phyloP scores from a whole-genome alignment of 2,797 vertebrate species.

The Onychomys arenicola region DNA sequence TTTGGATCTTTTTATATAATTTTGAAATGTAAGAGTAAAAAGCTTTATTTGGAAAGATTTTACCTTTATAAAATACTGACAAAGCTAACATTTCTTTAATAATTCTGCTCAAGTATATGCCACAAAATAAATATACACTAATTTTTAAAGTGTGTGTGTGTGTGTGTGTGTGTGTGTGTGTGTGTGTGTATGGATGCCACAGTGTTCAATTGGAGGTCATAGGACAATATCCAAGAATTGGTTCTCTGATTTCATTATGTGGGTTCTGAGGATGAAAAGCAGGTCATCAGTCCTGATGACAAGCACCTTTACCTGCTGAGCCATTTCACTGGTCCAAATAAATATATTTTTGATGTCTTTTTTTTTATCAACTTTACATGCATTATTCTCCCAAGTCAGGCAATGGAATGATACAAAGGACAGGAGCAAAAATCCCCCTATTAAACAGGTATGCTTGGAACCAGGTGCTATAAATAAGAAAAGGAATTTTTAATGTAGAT shows the following conservation, averaged over 20 bases:
- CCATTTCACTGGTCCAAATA: not conserved
- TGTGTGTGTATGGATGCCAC: not conserved
- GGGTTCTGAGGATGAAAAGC: not conserved
- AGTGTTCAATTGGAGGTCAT: not conserved
- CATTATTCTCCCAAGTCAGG: not conserved
- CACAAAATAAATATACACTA: not conserved
- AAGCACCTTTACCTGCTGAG: not conserved
- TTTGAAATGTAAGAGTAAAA: not conserved
- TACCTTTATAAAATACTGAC: not conserved
- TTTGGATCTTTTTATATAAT: not conserved
- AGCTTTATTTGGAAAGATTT: not conserved
- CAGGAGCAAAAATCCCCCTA: not conserved
- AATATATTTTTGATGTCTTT: not conserved
- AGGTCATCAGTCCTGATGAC: not conserved
- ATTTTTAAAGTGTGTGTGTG: not conserved
- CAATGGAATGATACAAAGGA: not conserved
- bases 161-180: not conserved
- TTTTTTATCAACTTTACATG: not conserved
- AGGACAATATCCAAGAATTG: not conserved
- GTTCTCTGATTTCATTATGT: not conserved
- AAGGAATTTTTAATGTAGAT: not conserved
- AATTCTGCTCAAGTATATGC: not conserved
- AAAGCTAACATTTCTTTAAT: constrained; percentile 27
- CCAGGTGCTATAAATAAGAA: not conserved
- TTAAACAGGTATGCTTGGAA: not conserved